Evolutionary conservation across 2,797 vertebrate species (phyloP).

Genomic region (Pogoniulus pusillus): DNA sequence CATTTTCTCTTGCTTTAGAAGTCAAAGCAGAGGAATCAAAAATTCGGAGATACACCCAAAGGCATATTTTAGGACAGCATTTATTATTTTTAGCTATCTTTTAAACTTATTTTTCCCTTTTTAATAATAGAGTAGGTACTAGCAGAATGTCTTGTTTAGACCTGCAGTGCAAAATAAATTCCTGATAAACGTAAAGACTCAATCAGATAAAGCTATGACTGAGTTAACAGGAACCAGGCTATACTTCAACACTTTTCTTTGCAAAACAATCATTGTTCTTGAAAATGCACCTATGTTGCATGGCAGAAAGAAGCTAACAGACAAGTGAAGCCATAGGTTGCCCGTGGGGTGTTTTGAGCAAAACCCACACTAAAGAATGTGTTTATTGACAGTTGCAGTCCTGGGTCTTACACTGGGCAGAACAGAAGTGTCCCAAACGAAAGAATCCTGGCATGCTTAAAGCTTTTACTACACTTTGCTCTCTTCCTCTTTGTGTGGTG

Average conservation of each 20-base stretch:
- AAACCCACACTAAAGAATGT: background rate
- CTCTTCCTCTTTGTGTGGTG: rapidly evolving
- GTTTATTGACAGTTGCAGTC: background rate
- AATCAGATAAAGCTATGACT: background rate
- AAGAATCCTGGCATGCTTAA: background rate
- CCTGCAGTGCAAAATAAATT: background rate
- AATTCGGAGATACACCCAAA: background rate
- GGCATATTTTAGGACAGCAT: background rate
- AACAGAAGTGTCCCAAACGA: background rate
- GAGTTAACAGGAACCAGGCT: background rate
- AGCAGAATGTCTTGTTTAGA: background rate
- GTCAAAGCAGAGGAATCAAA: background rate
- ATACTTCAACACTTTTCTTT: background rate
- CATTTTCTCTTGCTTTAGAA: background rate
- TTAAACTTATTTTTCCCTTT: background rate
- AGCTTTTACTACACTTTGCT: background rate
- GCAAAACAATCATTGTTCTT: background rate
- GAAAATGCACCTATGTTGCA: background rate
- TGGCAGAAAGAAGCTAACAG: background rate
- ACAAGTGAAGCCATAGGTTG: no score
- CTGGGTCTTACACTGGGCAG: background rate
- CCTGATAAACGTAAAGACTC: background rate
- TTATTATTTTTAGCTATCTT: background rate
- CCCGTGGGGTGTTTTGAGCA: background rate
- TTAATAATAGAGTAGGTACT: background rate